Percentiles rank a stretch among this genome's conserved stretches.
phyloP scores from a whole-genome alignment of 2,113 vertebrate species.

The Cercopithecus mona region DNA sequence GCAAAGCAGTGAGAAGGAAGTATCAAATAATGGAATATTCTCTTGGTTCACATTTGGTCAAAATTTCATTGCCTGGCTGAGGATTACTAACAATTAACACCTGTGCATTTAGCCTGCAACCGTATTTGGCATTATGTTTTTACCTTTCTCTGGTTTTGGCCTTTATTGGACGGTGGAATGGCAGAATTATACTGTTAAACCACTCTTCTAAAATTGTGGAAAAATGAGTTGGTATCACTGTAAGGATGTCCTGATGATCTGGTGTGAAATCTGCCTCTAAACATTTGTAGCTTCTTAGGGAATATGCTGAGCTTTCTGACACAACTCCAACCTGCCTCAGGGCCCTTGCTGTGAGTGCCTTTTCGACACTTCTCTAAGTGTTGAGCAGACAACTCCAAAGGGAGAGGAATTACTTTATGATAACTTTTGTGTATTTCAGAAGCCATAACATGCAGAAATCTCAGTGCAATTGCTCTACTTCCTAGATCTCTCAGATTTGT shows the following conservation, averaged over 20 bases:
- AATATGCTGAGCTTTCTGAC: not conserved
- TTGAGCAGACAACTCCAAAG: not conserved
- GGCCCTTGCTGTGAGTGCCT: not conserved
- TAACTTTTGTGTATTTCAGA: slow-evolving; percentile 32
- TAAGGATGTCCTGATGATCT: not conserved
- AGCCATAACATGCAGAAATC: not conserved
- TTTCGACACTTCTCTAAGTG: not conserved
- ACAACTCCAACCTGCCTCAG: not conserved
- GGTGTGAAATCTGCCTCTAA: not conserved
- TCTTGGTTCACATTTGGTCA: slow-evolving; percentile 40
- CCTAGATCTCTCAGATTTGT: not conserved
- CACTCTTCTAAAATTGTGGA: not conserved
- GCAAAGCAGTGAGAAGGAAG: slow-evolving; percentile 55
- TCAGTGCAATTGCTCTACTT: not conserved
- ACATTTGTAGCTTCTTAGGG: not conserved
- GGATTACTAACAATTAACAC: slow-evolving; percentile 27
- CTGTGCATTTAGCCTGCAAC: not conserved
- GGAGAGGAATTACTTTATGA: not conserved
- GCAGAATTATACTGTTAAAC: not conserved
- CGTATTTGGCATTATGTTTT: not conserved
- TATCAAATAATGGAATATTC: slow-evolving; percentile 19
- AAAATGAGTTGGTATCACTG: not conserved
- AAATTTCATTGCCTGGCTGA: not conserved
- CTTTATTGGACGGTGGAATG: not conserved
- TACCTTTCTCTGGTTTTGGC: not conserved